Conservation (phyloP, 2,797 vertebrate species). For the Lophius americanus region DNA sequence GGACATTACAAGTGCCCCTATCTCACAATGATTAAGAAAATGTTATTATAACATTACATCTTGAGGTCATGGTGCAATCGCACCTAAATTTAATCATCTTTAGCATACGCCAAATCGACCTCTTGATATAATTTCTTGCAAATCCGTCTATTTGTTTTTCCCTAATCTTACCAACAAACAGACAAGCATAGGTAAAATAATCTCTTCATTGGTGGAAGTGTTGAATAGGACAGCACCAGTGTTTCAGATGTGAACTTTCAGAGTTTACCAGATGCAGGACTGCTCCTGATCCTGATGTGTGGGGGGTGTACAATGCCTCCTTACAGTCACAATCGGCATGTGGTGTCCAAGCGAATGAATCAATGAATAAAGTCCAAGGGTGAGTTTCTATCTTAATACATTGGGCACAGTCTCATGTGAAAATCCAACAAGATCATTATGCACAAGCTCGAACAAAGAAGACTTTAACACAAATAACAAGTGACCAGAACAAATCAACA, state of each 20-base stretch:
- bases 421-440: constrained; percentile 28
- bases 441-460: constrained; percentile 47
- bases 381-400: constrained; percentile 23
- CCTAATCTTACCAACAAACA: no score
- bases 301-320: neutral
- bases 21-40: no score
- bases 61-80: no score
- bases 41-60: no score
- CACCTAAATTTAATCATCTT: no score
- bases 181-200: no score
- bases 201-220: no score
- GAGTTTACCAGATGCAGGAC: neutral
- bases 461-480: constrained; percentile 54
- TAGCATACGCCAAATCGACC: no score
- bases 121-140: no score
- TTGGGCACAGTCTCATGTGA: constrained; percentile 8
- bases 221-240: neutral
- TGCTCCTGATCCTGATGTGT: neutral
- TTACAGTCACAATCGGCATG: constrained; percentile 4
- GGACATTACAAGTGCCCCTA: no score
- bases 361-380: constrained; percentile 19
- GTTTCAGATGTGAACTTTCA: neutral
- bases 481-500: constrained; percentile 51
- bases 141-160: no score
- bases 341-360: constrained; percentile 15